Evolutionary conservation across 2,797 vertebrate species (phyloP), one percentile per base, ranked within the genome.

Genomic region (Tamandua tetradactyla): DNA sequence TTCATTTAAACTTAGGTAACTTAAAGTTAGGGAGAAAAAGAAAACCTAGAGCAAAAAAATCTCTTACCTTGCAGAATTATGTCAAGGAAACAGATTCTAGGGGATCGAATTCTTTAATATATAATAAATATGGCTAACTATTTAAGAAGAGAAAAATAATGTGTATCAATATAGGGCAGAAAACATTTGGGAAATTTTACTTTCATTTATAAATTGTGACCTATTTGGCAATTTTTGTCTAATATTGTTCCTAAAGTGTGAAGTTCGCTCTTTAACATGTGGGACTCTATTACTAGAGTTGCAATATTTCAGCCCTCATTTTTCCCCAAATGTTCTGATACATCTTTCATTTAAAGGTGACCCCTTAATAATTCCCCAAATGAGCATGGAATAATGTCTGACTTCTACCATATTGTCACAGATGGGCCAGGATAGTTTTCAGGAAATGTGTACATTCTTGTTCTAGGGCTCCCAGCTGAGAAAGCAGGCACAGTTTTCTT

Each of bases 1-100:
- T 89, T 85, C 78, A 14, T 88, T 93, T 93, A 88, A 92, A 87
- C n/a, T 37, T n/a, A n/a, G n/a, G n/a, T n/a, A n/a, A n/a, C n/a
- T n/a, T 92, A 55, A 14, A 64, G 32, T 87, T 85, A 47, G 85
- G 42, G 32, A 85, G 69, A 89, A 81, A 40, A 42, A 76, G 32
- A 35, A 30, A 30, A 47, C 32, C 59, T 30, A 32, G 61, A 30
- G 44, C 37, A 27, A 66, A 79, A 78, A 71, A 42, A 5, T 18
- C 20, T 9, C 75, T 22, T 72, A 20, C 59, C 25, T 95, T 84
- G 32, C 37, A 87, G 80, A 92, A 90, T 87, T 5, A 27, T 71
- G 59, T 69, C n/a, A 13, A 32, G 87, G 57, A 72, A 79, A 42
- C 44, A 86, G n/a, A 89, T 78, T 94, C 94, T 57, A 92, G 40